Percentiles rank a stretch among this genome's conserved stretches.
Conservation (phyloP, 2,113 vertebrate genomes). For the human region GRCh38 chr6:5746001-5746500, state of each 20-base stretch:
- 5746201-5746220: background rate
- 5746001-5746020: background rate
- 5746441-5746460: background rate
- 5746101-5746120: slow-evolving; percentile 61
- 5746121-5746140: slow-evolving; percentile 15
- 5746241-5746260: background rate
- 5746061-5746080: slow-evolving; percentile 2
- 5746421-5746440: background rate
- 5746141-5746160: slow-evolving; percentile 12
- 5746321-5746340: background rate
- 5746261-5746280: background rate
- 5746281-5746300: background rate
- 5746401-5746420: background rate
- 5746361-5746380: background rate
- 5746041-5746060: slow-evolving; percentile 1
- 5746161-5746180: slow-evolving; percentile 49
- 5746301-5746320: background rate
- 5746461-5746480: background rate
- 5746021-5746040: background rate
- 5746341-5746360: background rate
- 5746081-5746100: background rate
- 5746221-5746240: background rate
- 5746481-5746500: background rate
- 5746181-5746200: slow-evolving; percentile 28
- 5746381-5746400: background rate